Evolutionary conservation across 2,797 vertebrate species (phyloP).

Genomic region (Cuniculus paca): DNA sequence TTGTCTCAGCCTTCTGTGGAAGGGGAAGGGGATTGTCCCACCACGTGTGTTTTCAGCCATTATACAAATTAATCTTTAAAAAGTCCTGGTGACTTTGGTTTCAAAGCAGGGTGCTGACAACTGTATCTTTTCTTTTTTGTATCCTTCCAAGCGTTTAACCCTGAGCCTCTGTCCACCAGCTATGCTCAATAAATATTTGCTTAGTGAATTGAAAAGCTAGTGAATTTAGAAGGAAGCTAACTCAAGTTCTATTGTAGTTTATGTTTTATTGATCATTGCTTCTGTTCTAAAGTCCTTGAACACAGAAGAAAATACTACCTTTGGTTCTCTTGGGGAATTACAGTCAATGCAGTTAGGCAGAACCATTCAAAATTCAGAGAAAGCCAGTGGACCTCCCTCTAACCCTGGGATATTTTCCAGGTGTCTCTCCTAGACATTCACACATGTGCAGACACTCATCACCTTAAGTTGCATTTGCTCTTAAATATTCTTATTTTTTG

Average conservation of each 20-base stretch:
- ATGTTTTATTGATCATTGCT: slow-evolving; percentile 34
- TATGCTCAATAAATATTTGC: slow-evolving; percentile 28
- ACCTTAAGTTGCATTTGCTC: background rate
- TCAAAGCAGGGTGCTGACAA: background rate
- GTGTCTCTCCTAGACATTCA: background rate
- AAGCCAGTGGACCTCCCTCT: background rate
- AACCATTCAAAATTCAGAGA: background rate
- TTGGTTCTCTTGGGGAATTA: background rate
- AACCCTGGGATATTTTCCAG: no score
- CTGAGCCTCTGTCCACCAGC: background rate
- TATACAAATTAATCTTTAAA: background rate
- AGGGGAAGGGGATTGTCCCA: background rate
- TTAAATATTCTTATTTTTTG: background rate
- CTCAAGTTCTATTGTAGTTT: background rate
- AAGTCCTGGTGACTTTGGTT: background rate
- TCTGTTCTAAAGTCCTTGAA: background rate
- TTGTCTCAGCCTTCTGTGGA: background rate
- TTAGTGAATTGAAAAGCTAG: slow-evolving; percentile 19
- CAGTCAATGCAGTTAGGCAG: background rate
- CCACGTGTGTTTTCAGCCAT: background rate
- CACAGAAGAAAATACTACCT: background rate
- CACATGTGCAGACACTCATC: no score
- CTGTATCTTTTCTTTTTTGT: background rate
- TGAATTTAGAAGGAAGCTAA: background rate
- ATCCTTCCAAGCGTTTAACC: background rate